Evolutionary conservation across 2,888 invertebrate genomes (phyloP).

Genomic region (Byasa hedistus): DNA sequence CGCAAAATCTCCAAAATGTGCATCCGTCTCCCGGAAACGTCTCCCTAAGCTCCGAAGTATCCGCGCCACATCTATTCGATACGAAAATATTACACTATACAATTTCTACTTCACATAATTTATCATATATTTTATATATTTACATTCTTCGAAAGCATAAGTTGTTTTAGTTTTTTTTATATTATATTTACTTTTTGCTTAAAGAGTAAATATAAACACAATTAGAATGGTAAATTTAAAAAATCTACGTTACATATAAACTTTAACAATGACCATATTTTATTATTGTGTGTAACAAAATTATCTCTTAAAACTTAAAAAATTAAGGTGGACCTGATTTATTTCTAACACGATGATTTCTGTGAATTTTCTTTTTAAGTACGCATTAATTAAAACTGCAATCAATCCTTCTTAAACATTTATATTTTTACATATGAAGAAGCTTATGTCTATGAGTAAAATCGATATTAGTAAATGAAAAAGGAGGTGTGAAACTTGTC

Average conservation of each 20-base stretch:
- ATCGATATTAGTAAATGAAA: no score
- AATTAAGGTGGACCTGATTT: no score
- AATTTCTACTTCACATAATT: conserved; percentile 27
- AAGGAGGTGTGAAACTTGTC: no score
- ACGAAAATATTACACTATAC: conserved; percentile 46
- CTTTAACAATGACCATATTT: no score
- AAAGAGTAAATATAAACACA: background rate
- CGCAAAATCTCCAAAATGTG: conserved; percentile 73
- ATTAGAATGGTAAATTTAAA: conserved; percentile 11
- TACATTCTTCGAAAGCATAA: conserved; percentile 19
- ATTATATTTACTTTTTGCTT: background rate
- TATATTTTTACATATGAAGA: no score
- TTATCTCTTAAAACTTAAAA: background rate
- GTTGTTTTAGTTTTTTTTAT: background rate
- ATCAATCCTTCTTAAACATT: no score
- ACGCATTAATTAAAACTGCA: no score
- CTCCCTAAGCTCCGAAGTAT: conserved; percentile 62
- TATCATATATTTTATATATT: conserved; percentile 17
- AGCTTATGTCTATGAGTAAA: no score
- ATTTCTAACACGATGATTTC: no score
- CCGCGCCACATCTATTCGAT: conserved; percentile 63
- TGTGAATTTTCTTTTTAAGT: no score
- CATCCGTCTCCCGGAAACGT: conserved; percentile 66
- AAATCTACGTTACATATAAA: no score
- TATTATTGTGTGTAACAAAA: conserved; percentile 12